Conservation (phyloP, 2,797 vertebrate genomes). For the Astyanax mexicanus region DNA sequence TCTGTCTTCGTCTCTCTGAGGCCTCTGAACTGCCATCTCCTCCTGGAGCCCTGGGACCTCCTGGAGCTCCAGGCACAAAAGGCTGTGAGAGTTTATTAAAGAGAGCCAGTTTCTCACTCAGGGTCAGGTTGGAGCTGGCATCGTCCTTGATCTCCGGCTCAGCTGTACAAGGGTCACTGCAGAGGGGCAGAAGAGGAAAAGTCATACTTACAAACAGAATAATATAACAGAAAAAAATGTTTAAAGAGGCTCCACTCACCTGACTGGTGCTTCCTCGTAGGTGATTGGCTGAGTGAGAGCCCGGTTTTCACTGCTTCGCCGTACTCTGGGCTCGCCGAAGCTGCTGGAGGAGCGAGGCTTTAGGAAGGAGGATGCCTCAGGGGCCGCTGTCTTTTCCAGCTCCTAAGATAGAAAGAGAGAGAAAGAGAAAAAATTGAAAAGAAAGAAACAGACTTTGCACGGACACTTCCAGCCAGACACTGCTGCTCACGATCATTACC, state of each 20-base stretch:
- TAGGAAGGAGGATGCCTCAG: slow-evolving; percentile 68
- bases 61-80: slow-evolving; percentile 31
- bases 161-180: slow-evolving; percentile 60
- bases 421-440: neutral
- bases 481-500: too few species aligned
- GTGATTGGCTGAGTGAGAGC: slow-evolving; percentile 81
- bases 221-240: too few species aligned
- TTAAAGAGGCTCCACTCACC: slow-evolving; percentile 62
- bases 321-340: slow-evolving; percentile 70
- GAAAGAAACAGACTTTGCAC: too few species aligned
- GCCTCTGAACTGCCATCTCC: slow-evolving; percentile 44
- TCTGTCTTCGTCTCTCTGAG: slow-evolving; percentile 76
- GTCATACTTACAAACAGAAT: too few species aligned
- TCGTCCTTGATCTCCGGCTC: slow-evolving; percentile 68
- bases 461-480: too few species aligned
- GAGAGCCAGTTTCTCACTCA: slow-evolving; percentile 83
- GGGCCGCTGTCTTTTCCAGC: slow-evolving; percentile 76
- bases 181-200: neutral
- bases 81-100: slow-evolving; percentile 81
- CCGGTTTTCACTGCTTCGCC: slow-evolving; percentile 73
- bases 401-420: slow-evolving; percentile 67
- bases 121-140: slow-evolving; percentile 78
- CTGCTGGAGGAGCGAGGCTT: slow-evolving; percentile 74
- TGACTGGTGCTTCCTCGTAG: slow-evolving; percentile 74
- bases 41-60: slow-evolving; percentile 32